phyloP scores from a whole-genome alignment of 2,888 invertebrate genomes.

The Volucella inanis region DNA sequence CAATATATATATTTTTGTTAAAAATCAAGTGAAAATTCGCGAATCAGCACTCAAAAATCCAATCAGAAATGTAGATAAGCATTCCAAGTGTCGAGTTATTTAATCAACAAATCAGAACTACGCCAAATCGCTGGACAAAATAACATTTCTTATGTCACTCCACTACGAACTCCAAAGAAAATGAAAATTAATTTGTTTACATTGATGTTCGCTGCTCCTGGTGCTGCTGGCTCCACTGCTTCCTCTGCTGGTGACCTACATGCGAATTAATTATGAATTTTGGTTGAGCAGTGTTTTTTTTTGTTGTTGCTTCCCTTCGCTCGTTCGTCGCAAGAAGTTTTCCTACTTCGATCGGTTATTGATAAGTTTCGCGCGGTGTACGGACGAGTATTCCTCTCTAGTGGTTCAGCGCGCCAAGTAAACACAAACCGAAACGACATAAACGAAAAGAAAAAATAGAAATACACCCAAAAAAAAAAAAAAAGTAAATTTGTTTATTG shows the following conservation, averaged over 20 bases:
- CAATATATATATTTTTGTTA: slow-evolving; percentile 70
- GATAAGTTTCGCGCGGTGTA: slow-evolving; percentile 38
- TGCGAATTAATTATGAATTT: slow-evolving; percentile 73
- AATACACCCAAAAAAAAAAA: not conserved
- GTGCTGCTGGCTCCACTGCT: slow-evolving; percentile 69
- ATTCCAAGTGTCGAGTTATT: slow-evolving; percentile 32
- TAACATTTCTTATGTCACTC: slow-evolving; percentile 70
- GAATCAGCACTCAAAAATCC: slow-evolving; percentile 16
- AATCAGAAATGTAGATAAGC: slow-evolving; percentile 64
- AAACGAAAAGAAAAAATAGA: slow-evolving; percentile 1
- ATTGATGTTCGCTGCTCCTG: slow-evolving; percentile 75
- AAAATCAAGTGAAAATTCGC: slow-evolving; percentile 65
- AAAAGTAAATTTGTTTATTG: slow-evolving; percentile 23
- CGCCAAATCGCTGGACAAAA: slow-evolving; percentile 32
- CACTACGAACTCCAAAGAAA: slow-evolving; percentile 26
- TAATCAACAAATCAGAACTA: slow-evolving; percentile 3
- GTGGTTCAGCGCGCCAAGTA: slow-evolving; percentile 54
- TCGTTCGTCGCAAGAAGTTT: not conserved
- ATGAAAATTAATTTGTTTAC: slow-evolving; percentile 76
- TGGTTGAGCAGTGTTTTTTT: slow-evolving; percentile 46
- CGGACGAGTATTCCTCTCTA: not conserved
- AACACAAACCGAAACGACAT: slow-evolving; percentile 29
- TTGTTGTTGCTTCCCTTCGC: no score
- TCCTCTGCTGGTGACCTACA: slow-evolving; percentile 73
- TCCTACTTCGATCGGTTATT: slow-evolving; percentile 34